Percentiles rank a stretch among this genome's conserved stretches.
Conservation (phyloP, 2,797 vertebrate species). For the Artibeus lituratus region DNA sequence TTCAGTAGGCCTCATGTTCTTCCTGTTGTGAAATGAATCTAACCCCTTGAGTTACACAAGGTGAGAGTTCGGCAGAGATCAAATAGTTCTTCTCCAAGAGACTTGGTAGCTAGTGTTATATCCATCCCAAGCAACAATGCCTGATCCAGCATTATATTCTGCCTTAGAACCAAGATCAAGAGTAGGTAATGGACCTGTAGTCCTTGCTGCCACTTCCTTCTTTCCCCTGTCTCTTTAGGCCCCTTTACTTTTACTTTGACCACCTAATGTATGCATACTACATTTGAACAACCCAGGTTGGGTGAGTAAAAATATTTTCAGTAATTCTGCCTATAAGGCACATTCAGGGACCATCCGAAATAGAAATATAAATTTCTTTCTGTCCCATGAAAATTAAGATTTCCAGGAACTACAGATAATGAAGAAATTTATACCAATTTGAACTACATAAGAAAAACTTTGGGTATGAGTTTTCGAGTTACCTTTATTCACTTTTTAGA, state of each 20-base stretch:
- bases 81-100: not conserved
- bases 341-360: not conserved
- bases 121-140: not conserved
- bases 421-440: not conserved
- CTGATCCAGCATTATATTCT: not conserved
- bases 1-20: not conserved
- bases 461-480: not conserved
- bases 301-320: not conserved
- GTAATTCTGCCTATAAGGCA: not conserved
- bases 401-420: not conserved
- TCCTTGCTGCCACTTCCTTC: not conserved
- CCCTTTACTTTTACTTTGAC: not conserved
- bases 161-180: not conserved
- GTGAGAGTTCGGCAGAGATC: not conserved
- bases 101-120: not conserved
- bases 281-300: not conserved
- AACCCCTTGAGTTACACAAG: not conserved
- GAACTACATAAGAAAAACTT: constrained; percentile 1
- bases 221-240: not conserved
- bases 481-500: not conserved
- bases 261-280: not conserved
- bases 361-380: constrained; percentile 6
- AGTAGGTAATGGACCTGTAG: not conserved
- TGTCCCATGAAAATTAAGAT: not conserved
- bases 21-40: not conserved